These are phyloP conservation scores for Dicentrarchus labrax DNA, from an alignment of 2,113 vertebrate species.

Conservation along the genomic window DNA sequence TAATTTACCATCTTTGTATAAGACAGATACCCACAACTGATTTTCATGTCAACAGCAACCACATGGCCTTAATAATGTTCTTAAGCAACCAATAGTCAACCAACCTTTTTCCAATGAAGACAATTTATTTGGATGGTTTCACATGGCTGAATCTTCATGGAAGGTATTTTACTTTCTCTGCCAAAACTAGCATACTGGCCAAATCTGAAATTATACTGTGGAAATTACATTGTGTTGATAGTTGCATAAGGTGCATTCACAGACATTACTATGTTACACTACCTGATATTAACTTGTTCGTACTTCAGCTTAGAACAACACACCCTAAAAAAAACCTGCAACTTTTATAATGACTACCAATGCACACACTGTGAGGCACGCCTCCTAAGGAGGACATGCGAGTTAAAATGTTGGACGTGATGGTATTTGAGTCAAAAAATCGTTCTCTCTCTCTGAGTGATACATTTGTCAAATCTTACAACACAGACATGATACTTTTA, in stretches of 20 bases:
- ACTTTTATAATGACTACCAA: neutral
- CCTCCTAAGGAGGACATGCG: too few relatives aligned
- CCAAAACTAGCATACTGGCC: too few relatives aligned
- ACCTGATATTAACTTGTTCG: constrained; percentile 1
- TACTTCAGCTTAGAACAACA: neutral
- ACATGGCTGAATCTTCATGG: neutral
- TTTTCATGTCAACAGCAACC: neutral
- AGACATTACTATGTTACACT: neutral
- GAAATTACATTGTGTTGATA: neutral
- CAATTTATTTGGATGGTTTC: neutral
- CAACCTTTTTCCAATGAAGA: neutral
- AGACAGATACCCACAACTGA: neutral
- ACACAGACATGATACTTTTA: neutral
- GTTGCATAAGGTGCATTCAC: neutral
- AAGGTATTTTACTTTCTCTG: constrained; percentile 2
- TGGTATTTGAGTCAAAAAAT: neutral
- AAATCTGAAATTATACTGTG: too few relatives aligned
- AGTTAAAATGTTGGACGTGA: neutral
- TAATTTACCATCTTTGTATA: neutral
- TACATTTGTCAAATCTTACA: neutral
- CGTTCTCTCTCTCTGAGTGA: neutral
- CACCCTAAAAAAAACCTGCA: neutral
- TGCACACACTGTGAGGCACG: neutral
- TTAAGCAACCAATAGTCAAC: neutral
- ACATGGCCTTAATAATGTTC: neutral